Conservation (phyloP, 1,140 invertebrate genomes). For the Nephila pilipes region DNA sequence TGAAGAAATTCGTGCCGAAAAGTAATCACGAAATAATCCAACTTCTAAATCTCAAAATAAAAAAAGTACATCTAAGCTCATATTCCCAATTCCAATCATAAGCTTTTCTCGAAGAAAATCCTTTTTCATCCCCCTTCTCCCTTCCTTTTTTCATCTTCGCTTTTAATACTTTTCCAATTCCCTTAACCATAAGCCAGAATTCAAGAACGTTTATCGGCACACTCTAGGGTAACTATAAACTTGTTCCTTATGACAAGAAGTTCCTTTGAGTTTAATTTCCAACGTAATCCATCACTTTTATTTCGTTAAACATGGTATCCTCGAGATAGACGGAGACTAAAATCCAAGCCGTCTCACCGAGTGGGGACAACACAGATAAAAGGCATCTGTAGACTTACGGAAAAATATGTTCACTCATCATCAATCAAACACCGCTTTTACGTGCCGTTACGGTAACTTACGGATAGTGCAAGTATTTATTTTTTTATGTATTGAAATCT, state of each 20-base stretch:
- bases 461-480: neutral
- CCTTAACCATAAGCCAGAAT: neutral
- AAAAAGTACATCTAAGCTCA: too few species aligned
- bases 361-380: conserved; percentile 7
- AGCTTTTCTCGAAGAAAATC: too few species aligned
- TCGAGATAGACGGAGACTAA: neutral
- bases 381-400: conserved; percentile 22
- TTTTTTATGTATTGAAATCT: neutral
- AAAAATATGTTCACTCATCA: conserved; percentile 10
- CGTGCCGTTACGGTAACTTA: neutral
- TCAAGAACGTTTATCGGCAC: neutral
- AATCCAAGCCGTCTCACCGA: neutral
- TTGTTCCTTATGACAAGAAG: neutral
- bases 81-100: too few species aligned
- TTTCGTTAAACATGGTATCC: neutral
- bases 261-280: conserved; percentile 18
- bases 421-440: neutral
- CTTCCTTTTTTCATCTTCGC: too few species aligned
- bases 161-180: neutral
- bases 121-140: too few species aligned
- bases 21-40: too few species aligned
- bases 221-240: neutral
- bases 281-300: conserved; percentile 32
- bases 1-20: too few species aligned
- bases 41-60: too few species aligned